Conservation (phyloP, 1,140 invertebrate genomes). For the Hermetia illucens region DNA sequence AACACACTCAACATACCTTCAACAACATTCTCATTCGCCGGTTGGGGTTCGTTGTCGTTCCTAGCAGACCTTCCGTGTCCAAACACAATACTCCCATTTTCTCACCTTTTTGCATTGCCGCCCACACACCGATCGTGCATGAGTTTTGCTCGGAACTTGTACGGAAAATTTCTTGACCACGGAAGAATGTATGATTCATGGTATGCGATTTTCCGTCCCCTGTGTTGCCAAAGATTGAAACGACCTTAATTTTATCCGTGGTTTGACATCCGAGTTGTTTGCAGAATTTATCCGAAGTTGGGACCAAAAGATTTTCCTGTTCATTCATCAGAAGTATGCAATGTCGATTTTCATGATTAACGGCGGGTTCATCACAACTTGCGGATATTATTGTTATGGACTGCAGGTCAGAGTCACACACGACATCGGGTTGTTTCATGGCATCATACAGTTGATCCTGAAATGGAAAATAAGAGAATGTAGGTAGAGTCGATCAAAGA, state of each 20-base stretch:
- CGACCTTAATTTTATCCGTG: conserved; percentile 54
- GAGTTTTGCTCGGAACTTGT: conserved; percentile 57
- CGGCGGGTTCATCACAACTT: conserved; percentile 6
- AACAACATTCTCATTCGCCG: conserved; percentile 58
- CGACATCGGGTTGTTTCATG: conserved; percentile 12
- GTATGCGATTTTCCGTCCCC: conserved; percentile 77
- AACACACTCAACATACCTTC: conserved; percentile 40
- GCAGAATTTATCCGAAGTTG: conserved; percentile 35
- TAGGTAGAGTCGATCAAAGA: no score
- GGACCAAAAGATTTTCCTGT: conserved; percentile 37
- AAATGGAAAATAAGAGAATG: no score
- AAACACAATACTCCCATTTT: conserved; percentile 51
- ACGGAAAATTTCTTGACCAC: conserved; percentile 56
- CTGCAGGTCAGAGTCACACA: conserved; percentile 14
- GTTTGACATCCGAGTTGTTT: conserved; percentile 32
- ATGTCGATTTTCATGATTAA: conserved; percentile 7
- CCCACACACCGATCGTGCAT: conserved; percentile 71
- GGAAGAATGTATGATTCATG: conserved; percentile 67
- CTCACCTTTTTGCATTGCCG: conserved; percentile 56
- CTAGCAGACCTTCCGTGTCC: conserved; percentile 59
- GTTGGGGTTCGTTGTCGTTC: conserved; percentile 49
- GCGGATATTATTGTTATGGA: conserved; percentile 16
- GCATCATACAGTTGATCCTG: conserved; percentile 7
- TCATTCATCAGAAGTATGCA: conserved; percentile 40
- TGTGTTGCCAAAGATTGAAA: conserved; percentile 78